phyloP scores from a whole-genome alignment of 2,888 invertebrate genomes.

The Chymomyza caudatula region DNA sequence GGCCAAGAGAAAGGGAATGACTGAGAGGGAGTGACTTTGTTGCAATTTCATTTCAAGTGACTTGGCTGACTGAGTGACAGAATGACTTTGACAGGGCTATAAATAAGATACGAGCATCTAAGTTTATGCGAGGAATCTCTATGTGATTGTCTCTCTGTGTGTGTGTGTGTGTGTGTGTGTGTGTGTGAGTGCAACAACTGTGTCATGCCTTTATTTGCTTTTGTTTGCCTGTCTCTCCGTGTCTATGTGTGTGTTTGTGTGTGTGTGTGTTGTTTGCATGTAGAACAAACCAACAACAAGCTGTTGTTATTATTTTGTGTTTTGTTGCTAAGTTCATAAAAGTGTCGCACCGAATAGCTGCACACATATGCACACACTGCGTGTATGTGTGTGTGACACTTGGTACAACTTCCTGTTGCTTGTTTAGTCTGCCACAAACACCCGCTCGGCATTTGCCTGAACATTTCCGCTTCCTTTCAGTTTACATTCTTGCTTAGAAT shows the following conservation, averaged over 20 bases:
- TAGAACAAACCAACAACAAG: background rate
- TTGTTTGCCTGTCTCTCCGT: too few species aligned
- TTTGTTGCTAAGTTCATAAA: slow-evolving; percentile 52
- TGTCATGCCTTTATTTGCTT: background rate
- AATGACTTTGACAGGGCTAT: slow-evolving; percentile 42
- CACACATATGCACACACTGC: background rate
- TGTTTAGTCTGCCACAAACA: slow-evolving; percentile 20
- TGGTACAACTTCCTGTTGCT: slow-evolving; percentile 48
- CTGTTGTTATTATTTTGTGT: slow-evolving; percentile 51
- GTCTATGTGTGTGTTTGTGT: background rate
- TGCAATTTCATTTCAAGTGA: slow-evolving; percentile 42
- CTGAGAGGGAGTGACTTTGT: slow-evolving; percentile 31
- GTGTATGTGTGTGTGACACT: slow-evolving; percentile 1
- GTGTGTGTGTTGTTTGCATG: background rate
- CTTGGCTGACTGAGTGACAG: slow-evolving; percentile 17
- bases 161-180: background rate
- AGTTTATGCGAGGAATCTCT: background rate
- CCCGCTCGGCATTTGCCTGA: slow-evolving; percentile 39
- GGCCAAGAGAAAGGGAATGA: background rate
- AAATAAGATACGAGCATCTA: background rate
- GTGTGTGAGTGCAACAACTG: background rate
- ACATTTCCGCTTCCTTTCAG: slow-evolving; percentile 63
- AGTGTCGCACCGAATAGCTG: slow-evolving; percentile 36
- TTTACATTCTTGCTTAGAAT: slow-evolving; percentile 32
- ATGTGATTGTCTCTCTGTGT: background rate